A percentile compares a stretch with the other conserved stretches of the same genome.
Conservation (phyloP, 1,140 invertebrate genomes). For the Phocides pigmalion region DNA sequence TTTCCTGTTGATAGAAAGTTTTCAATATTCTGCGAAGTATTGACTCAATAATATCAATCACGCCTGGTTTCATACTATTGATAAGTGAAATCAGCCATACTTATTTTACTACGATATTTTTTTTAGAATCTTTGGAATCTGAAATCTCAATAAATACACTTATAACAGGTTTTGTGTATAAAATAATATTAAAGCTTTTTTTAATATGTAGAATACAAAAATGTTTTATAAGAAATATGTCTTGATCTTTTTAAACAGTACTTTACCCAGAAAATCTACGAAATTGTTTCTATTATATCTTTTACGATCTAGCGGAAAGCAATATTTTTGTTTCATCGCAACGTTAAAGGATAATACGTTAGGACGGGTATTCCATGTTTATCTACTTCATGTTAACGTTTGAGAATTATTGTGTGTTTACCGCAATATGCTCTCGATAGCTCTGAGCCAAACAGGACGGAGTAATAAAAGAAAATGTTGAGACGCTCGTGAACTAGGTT, state of each 20-base stretch:
- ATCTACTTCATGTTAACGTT: slow-evolving; percentile 12
- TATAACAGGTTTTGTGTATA: too few species aligned
- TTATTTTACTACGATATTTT: background rate
- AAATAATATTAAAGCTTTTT: too few species aligned
- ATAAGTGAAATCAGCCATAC: background rate
- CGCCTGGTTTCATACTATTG: background rate
- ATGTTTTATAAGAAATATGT: background rate
- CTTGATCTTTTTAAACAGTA: slow-evolving; percentile 2
- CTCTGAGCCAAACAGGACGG: slow-evolving; percentile 18
- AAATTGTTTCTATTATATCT: slow-evolving; percentile 10
- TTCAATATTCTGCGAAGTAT: slow-evolving; percentile 15
- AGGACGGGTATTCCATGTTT: slow-evolving; percentile 17
- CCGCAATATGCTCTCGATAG: slow-evolving; percentile 26
- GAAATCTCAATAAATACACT: too few species aligned
- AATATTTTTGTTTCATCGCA: slow-evolving; percentile 19
- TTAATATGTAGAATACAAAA: too few species aligned
- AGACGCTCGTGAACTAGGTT: slow-evolving; percentile 16
- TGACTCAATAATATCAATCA: slow-evolving; percentile 10
- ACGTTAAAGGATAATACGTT: slow-evolving; percentile 18
- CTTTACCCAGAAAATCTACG: background rate
- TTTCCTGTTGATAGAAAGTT: slow-evolving; percentile 24
- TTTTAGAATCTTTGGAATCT: too few species aligned
- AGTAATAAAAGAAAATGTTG: slow-evolving; percentile 30
- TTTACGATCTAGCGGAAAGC: slow-evolving; percentile 8
- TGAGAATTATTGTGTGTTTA: slow-evolving; percentile 30